These are phyloP conservation scores for Chesias legatella DNA, from an alignment of 2,888 invertebrate species.

Conservation along the genomic window DNA sequence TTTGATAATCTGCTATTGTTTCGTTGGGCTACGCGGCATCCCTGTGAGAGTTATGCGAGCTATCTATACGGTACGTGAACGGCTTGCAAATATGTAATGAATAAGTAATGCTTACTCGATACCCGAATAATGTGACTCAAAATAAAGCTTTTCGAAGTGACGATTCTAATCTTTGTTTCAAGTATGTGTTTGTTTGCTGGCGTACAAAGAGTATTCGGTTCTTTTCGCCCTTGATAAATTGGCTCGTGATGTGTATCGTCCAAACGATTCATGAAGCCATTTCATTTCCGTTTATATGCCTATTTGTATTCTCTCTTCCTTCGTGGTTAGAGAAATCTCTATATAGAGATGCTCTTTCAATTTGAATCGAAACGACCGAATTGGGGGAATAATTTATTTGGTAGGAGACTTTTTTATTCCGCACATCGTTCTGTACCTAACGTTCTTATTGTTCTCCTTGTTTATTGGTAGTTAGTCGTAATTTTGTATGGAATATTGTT, in stretches of 20 bases:
- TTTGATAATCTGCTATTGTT: constrained; percentile 79
- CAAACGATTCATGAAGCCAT: constrained; percentile 67
- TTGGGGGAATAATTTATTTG: constrained; percentile 72
- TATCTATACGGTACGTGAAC: constrained; percentile 73
- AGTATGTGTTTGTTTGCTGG: constrained; percentile 2
- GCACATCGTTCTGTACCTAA: constrained; percentile 54
- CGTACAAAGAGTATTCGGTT: constrained; percentile 36
- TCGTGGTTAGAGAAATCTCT: constrained; percentile 72
- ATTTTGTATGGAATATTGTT: constrained; percentile 17
- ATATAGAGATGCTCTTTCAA: constrained; percentile 73
- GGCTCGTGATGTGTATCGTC: constrained; percentile 50
- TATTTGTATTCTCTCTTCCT: constrained; percentile 72
- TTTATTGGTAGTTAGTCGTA: constrained; percentile 39
- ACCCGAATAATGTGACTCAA: constrained; percentile 31
- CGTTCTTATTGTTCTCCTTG: constrained; percentile 48
- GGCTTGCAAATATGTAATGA: constrained; percentile 67
- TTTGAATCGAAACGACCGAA: constrained; percentile 75
- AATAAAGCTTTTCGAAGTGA: constrained; percentile 17
- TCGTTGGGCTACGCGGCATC: constrained; percentile 63
- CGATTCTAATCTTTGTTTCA: constrained; percentile 4
- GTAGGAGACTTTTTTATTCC: constrained; percentile 64
- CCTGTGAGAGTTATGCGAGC: constrained; percentile 75
- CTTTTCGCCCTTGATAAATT: constrained; percentile 48
- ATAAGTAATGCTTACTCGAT: constrained; percentile 47
- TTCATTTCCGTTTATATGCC: constrained; percentile 72